These are phyloP conservation scores for Onychomys arenicola DNA, from an alignment of 2,797 vertebrate genomes.

Conservation along the genomic window DNA sequence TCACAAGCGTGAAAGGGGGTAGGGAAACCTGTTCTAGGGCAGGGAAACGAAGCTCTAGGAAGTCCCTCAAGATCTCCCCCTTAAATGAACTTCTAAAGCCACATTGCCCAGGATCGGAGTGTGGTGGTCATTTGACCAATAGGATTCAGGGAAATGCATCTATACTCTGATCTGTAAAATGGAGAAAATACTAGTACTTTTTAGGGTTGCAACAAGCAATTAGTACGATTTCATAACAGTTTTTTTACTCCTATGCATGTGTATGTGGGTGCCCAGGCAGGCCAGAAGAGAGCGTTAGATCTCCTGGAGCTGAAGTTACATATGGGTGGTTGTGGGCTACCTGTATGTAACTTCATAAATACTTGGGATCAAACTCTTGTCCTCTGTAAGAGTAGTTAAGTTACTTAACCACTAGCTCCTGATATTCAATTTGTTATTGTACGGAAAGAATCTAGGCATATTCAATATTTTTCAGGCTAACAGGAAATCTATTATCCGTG, in stretches of 20 bases:
- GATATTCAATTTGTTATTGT: neutral
- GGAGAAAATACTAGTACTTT: neutral
- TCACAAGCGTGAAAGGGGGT: neutral
- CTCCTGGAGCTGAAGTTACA: neutral
- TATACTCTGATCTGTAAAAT: conserved; percentile 40
- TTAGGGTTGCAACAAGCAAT: neutral
- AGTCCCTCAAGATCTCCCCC: neutral
- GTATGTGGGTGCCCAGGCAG: neutral
- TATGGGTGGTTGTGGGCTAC: neutral
- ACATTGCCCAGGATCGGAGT: neutral
- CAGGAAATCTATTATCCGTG: neutral
- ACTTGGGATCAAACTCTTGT: neutral
- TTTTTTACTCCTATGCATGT: neutral
- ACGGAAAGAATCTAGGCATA: neutral
- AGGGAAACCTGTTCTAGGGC: neutral
- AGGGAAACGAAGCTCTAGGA: neutral
- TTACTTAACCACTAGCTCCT: neutral
- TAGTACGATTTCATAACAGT: neutral
- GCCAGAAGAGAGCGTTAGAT: neutral
- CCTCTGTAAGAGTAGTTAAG: neutral
- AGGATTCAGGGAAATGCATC: neutral
- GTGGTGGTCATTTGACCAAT: neutral
- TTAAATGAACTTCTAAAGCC: neutral
- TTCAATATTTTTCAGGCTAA: neutral
- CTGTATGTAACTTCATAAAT: no score